Percentiles rank a stretch among this genome's conserved stretches.
These are phyloP conservation scores for Lycopodina hypogea DNA, from an alignment of 37 sponge, comb jelly and placozoan genomes.

Conservation along the genomic window DNA sequence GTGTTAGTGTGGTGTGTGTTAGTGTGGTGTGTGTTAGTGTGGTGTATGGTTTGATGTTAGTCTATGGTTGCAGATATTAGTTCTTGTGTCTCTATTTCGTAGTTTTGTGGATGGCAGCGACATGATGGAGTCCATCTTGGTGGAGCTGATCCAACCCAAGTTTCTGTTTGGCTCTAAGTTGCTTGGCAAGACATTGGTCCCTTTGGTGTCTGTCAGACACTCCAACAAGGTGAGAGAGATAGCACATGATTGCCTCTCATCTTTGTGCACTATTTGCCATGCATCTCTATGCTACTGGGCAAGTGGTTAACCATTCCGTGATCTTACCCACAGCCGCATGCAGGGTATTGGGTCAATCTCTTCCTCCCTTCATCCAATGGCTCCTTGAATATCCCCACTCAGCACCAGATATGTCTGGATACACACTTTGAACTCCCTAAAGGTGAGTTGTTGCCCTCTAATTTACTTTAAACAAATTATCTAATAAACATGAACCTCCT, in stretches of 20 bases:
- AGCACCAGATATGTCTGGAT: conserved; percentile 35
- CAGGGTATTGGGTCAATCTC: conserved; percentile 19
- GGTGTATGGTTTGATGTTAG: neutral
- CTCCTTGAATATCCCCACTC: conserved; percentile 11
- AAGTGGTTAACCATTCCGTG: neutral
- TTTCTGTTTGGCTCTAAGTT: conserved; percentile 3
- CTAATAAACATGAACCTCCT: neutral
- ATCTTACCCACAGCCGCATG: conserved; percentile 1
- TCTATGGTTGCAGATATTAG: neutral
- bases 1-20: too few relatives aligned
- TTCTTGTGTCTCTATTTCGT: neutral
- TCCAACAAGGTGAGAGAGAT: conserved; percentile 45
- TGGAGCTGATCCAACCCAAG: conserved; percentile 24
- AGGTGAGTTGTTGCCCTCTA: conserved; percentile 1
- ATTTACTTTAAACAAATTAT: neutral
- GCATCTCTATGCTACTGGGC: neutral
- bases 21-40: conserved; percentile 15
- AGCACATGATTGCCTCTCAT: too few relatives aligned
- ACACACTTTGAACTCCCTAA: conserved; percentile 50
- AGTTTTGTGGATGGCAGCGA: neutral
- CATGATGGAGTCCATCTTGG: neutral
- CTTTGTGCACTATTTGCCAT: neutral
- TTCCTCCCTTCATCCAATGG: conserved; percentile 13
- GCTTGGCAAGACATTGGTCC: conserved; percentile 23
- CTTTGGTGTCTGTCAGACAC: conserved; percentile 38